phyloP scores from a whole-genome alignment of 2,797 vertebrate species.

The Sandelia bainsii region DNA sequence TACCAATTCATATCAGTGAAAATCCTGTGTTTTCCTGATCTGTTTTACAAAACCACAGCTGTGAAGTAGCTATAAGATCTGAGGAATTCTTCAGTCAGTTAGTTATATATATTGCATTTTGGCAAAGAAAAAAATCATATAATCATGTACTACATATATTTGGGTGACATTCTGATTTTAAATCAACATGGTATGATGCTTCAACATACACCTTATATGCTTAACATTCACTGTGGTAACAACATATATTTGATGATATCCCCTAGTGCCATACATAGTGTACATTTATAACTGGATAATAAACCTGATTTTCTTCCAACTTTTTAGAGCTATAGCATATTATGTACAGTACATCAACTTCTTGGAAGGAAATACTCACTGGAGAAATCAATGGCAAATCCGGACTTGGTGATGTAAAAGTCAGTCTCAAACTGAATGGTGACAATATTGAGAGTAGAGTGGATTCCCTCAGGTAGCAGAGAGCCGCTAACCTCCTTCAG shows the following conservation, averaged over 20 bases:
- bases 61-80: constrained; percentile 34
- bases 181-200: not conserved
- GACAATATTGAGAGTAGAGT: constrained; percentile 95
- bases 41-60: constrained; percentile 60
- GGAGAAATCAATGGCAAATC: constrained; percentile 98
- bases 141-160: too few species aligned
- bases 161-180: not conserved
- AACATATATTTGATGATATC: not conserved
- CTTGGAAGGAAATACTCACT: constrained; percentile 85
- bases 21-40: constrained; percentile 53
- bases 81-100: too few species aligned
- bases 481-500: constrained; percentile 97
- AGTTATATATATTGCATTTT: too few species aligned
- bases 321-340: not conserved
- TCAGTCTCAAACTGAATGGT: constrained; percentile 98
- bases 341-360: not conserved
- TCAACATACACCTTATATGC: not conserved
- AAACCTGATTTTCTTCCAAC: not conserved
- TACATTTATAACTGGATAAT: not conserved
- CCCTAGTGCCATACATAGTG: not conserved
- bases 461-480: constrained; percentile 95
- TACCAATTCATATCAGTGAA: constrained; percentile 56
- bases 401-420: constrained; percentile 99
- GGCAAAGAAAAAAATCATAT: too few species aligned
- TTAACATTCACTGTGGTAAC: not conserved